Conservation (phyloP, 2,797 vertebrate genomes). For the Perodicticus potto region DNA sequence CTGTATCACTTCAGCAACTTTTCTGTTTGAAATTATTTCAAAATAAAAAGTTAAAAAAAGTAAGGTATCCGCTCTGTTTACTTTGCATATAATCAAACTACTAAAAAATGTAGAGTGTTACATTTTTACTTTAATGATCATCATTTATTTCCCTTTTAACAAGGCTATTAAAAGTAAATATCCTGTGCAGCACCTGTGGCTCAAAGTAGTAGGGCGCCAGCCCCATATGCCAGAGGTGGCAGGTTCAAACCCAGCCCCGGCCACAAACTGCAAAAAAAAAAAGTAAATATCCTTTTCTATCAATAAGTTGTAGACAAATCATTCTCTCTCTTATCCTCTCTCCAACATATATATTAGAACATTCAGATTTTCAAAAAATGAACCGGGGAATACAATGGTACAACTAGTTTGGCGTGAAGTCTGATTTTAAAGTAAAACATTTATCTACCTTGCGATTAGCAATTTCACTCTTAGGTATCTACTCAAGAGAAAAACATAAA, state of each 20-base stretch:
- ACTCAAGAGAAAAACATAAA: conserved; percentile 10
- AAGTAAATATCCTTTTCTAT: not conserved
- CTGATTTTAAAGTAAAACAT: conserved; percentile 36
- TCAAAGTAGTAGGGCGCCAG: no score
- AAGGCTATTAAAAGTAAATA: not conserved
- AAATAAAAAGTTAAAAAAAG: conserved; percentile 21
- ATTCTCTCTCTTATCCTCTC: not conserved
- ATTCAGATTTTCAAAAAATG: not conserved
- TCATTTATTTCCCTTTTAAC: conserved; percentile 13
- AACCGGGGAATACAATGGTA: not conserved
- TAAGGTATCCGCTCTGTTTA: not conserved
- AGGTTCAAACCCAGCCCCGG: no score
- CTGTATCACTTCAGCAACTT: not conserved
- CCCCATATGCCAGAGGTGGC: no score
- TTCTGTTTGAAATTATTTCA: conserved; percentile 36
- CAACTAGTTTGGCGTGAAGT: not conserved
- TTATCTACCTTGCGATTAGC: not conserved
- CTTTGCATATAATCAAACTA: not conserved
- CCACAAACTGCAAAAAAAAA: not conserved
- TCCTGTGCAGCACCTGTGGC: no score
- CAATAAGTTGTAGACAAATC: not conserved
- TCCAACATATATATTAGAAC: not conserved
- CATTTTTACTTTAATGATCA: conserved; percentile 15
- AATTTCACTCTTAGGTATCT: conserved; percentile 4
- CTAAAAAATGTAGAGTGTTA: not conserved